Evolutionary conservation across 2,797 vertebrate genomes (phyloP).

Genomic region (Macropus fuliginosus): DNA sequence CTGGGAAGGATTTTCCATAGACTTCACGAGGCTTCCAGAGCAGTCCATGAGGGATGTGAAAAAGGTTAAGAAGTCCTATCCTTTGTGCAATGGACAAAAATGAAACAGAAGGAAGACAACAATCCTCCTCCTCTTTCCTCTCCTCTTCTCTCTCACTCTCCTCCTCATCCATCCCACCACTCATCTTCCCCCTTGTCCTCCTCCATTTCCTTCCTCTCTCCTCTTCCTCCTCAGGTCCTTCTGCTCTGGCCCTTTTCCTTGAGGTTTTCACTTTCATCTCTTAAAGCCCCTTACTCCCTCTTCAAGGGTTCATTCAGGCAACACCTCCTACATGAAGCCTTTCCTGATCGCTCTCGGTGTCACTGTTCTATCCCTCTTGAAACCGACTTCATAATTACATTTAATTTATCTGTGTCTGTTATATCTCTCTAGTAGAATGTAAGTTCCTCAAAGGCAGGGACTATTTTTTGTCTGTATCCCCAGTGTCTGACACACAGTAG

Average conservation of each 20-base stretch:
- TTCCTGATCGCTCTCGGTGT: not conserved
- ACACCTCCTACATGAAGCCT: not conserved
- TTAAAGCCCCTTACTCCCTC: not conserved
- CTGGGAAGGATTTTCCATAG: not conserved
- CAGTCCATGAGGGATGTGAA: not conserved
- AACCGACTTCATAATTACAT: not conserved
- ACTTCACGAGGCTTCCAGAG: not conserved
- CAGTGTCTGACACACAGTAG: not conserved
- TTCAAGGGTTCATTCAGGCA: not conserved
- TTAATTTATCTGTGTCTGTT: not conserved
- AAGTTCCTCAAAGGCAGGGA: not conserved
- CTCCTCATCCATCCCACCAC: too few species aligned
- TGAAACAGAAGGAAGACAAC: not conserved
- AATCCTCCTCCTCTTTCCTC: not conserved
- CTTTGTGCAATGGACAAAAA: not conserved
- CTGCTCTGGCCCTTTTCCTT: not conserved
- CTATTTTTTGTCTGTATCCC: not conserved
- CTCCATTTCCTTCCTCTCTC: not conserved
- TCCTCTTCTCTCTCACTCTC: not conserved
- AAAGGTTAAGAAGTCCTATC: not conserved
- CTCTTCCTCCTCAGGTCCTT: not conserved
- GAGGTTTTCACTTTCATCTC: not conserved
- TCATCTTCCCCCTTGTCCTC: not conserved
- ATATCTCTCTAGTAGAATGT: not conserved
- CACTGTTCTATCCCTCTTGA: not conserved